Evolutionary conservation across 2,113 vertebrate genomes (phyloP).

Genomic region (Entomyzon cyanotis): DNA sequence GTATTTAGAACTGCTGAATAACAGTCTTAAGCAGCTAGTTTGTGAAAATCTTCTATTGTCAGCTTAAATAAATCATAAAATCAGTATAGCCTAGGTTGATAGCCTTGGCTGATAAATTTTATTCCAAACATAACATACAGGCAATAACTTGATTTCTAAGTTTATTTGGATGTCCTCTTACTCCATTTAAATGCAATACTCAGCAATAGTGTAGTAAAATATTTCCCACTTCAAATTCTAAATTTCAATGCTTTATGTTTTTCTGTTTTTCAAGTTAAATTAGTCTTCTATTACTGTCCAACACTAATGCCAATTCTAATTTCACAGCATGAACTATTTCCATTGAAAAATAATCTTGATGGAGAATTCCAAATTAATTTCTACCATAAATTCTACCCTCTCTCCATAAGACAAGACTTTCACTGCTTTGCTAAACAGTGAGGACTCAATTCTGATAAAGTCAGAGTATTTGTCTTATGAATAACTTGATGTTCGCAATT

Average conservation of each 20-base stretch:
- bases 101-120: background rate
- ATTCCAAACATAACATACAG: background rate
- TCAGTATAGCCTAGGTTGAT: background rate
- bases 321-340: background rate
- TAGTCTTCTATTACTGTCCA: background rate
- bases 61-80: background rate
- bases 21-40: background rate
- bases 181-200: background rate
- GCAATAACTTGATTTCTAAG: background rate
- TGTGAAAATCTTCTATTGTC: background rate
- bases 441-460: background rate
- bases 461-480: background rate
- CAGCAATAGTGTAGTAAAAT: background rate
- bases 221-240: background rate
- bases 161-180: background rate
- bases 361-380: background rate
- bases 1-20: constrained; percentile 9
- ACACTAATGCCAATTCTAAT: background rate
- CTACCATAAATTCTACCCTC: background rate
- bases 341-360: background rate
- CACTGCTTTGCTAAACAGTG: background rate
- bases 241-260: background rate
- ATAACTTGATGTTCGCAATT: background rate
- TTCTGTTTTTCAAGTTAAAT: background rate
- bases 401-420: background rate